phyloP scores from a whole-genome alignment of 2,113 vertebrate species.

The Strix uralensis region DNA sequence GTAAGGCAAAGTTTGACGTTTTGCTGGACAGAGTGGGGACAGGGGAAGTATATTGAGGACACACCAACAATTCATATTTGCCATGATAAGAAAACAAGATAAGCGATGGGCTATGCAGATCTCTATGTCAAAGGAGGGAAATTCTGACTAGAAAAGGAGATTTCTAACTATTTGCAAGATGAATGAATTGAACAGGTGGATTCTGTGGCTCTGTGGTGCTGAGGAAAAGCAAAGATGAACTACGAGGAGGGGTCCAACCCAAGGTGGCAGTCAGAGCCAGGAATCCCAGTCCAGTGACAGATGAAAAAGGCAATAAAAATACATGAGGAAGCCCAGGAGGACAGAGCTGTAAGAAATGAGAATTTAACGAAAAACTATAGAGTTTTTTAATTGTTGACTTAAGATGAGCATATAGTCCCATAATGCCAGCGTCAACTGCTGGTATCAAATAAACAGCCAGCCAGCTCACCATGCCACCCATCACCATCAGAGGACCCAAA shows the following conservation, averaged over 20 bases:
- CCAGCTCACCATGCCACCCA: neutral
- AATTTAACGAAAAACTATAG: neutral
- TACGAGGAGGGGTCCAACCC: neutral
- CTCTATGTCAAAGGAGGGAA: neutral
- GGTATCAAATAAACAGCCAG: neutral
- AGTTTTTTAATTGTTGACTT: neutral
- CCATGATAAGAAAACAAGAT: neutral
- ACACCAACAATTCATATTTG: neutral
- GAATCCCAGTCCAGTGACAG: neutral
- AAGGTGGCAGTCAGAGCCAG: neutral
- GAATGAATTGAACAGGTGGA: neutral
- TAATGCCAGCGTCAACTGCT: neutral
- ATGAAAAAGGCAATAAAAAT: neutral
- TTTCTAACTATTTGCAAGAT: neutral
- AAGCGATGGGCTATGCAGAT: neutral
- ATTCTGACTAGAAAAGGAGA: neutral
- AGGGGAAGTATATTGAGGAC: neutral
- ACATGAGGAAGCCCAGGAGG: neutral
- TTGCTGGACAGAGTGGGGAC: neutral
- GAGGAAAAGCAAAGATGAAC: neutral
- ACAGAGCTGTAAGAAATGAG: neutral
- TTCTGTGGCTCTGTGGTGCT: neutral
- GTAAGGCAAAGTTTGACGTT: neutral
- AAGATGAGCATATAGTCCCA: neutral
- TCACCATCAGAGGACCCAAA: neutral